Conservation (phyloP, 2,113 vertebrate genomes). For the Montifringilla adamsi region DNA sequence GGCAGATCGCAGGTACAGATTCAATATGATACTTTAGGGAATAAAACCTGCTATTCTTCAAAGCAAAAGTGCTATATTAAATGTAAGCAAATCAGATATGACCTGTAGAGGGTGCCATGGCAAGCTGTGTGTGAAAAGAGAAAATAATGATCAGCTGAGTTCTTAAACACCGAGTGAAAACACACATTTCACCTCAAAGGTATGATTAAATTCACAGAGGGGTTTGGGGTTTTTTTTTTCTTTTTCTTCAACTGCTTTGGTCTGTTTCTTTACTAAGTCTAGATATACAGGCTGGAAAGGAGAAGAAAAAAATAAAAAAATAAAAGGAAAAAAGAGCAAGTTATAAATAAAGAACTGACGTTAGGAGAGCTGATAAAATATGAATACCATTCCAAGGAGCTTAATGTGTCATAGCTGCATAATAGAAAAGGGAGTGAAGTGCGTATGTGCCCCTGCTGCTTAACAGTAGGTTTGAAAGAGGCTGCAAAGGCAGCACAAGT, state of each 20-base stretch:
- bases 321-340: not conserved
- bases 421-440: constrained; percentile 51
- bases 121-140: not conserved
- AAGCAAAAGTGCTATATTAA: not conserved
- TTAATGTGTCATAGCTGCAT: constrained; percentile 58
- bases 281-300: not conserved
- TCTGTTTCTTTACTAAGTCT: constrained; percentile 45
- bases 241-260: not conserved
- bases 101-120: not conserved
- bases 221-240: not conserved
- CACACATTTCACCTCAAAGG: not conserved
- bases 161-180: constrained; percentile 15
- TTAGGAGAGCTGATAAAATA: constrained; percentile 64
- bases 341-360: constrained; percentile 49
- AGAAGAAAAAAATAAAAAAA: not conserved
- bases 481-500: constrained; percentile 43
- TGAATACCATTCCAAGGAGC: constrained; percentile 59
- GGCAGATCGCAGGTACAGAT: not conserved
- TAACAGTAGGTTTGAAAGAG: constrained; percentile 40
- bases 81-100: not conserved
- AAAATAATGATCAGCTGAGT: not conserved
- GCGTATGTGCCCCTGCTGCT: constrained; percentile 34
- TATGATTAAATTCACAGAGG: constrained; percentile 11
- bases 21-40: not conserved
- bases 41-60: not conserved